Base-by-base conservation (phyloP, 1,140 invertebrate genomes). In the Calosoma granatense region DNA sequence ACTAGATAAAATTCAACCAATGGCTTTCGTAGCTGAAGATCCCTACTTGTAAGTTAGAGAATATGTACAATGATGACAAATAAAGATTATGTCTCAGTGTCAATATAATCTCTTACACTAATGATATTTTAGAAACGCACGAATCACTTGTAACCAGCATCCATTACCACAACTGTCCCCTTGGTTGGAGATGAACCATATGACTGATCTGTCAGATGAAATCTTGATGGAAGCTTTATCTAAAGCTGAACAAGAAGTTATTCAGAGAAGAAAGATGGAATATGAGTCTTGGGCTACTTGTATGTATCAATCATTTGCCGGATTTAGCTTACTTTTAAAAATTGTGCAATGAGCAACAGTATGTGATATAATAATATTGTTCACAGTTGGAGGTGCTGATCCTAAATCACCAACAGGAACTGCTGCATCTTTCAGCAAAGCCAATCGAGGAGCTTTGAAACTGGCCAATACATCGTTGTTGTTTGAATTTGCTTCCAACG, bases 391-490 rank as follows among this genome's bases (percentile, higher is more conserved):
- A 59, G 85, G 84, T 63, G 81, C 87, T 0, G 89, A 92, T 70
- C 86, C 89, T 0, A 88, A 89, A 65, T 93, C 90, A 1, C 82
- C 90, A 2, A 78, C 84, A n/a, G 90, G 90, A 2, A 90, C 84
- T 0, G 88, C 88, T 14, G 90, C 88, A 0, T 90, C 89, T 6
- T 92, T 94, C 72, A 90, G 87, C 36, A 89, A 92, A 63, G 89
- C 91, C 1, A 94, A 90, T 67, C 79, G 83, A 66, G 84, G 89
- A 59, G 88, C 92, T 2, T 68, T 93, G 0, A 76, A 84, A 22
- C 68, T 93, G 9, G 89, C 90, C 1, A 94, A 95, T 63, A 85
- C 87, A 1, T 94, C 92, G 0, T 76, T 93, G n/a, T 78, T 94
- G 54, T 85, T 88, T 51, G 92, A 95, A 70, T 83, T 90, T 60